Base-by-base conservation (phyloP, 2,888 invertebrate species). In the Brenthis hecate region DNA sequence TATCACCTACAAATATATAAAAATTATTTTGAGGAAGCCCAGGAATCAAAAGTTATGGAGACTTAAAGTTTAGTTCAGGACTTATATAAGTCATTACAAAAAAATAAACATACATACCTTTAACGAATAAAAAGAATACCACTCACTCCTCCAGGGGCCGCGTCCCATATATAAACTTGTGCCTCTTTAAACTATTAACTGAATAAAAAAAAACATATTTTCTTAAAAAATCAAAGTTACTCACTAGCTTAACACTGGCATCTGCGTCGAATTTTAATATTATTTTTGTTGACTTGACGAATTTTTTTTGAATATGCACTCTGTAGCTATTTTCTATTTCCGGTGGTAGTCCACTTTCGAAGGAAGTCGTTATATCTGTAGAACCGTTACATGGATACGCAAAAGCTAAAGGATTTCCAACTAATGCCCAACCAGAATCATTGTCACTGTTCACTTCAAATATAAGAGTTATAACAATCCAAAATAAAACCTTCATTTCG, bases 251-350 rank as follows among this genome's bases (percentile, higher is more conserved):
- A 8, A 79, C 69, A 6, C 58, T 65, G 13, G 79, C 78, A 68
- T 78, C 79, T 0, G 77, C 74, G 72, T 81, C 81, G 68, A 82
- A 80, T 43, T 72, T 73, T 13, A 81, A 23, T 2, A 53, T 32
- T 0, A 76, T 70, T 58, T 63, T 68, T 0, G 75, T 73, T 11
- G 73, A 28, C 14, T 4, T 2, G 3, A 68, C 72, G 16, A 82
- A 63, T 0, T 68, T 14, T 23, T 74, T 76, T 5, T 1, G 0
- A 11, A 81, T 73, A 43, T 51, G 28, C 4, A 82, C 54, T 3
- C 5, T 1, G 53, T 80, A 82, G 48, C 78, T 73, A 36, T 82
- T 82, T 47, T 81, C 82, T 69, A 78, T 76, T 1, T 73, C 78
- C 5, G 80, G 79, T 5, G 80, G 75, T 5, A 72, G n/a, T 0